A percentile compares a stretch with the other conserved stretches of the same genome.
Conservation (phyloP, 2,888 invertebrate species). For the Euplexia lucipara region DNA sequence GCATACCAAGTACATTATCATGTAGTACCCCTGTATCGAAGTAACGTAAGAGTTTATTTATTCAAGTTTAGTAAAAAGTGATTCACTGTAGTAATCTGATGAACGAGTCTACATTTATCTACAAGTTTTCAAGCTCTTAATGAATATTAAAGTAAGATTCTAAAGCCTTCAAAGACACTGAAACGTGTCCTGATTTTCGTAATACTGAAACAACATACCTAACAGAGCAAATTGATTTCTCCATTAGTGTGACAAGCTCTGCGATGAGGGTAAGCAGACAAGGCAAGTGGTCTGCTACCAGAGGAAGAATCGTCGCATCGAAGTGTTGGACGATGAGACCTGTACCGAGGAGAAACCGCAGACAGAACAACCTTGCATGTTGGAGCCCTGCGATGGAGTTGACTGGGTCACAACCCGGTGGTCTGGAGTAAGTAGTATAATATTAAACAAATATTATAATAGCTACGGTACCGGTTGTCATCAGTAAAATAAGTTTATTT, state of each 20-base stretch:
- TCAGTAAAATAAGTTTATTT: too few species aligned
- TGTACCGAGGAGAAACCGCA: constrained; percentile 94
- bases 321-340: constrained; percentile 92
- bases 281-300: constrained; percentile 95
- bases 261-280: constrained; percentile 96
- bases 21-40: too few species aligned
- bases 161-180: too few species aligned
- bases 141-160: too few species aligned
- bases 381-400: constrained; percentile 97
- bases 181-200: too few species aligned
- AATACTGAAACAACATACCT: not conserved
- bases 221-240: constrained; percentile 2
- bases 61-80: too few species aligned
- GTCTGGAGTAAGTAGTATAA: constrained; percentile 93
- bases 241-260: constrained; percentile 96
- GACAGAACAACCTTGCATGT: constrained; percentile 93
- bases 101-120: too few species aligned
- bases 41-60: too few species aligned
- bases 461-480: too few species aligned
- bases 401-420: constrained; percentile 97
- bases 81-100: too few species aligned
- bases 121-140: too few species aligned
- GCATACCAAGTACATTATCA: too few species aligned
- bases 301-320: constrained; percentile 92
- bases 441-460: not conserved